A percentile compares a stretch with the other conserved stretches of the same genome.
phyloP scores from a whole-genome alignment of 1,140 invertebrate genomes.

The Lasioglossum albipes region DNA sequence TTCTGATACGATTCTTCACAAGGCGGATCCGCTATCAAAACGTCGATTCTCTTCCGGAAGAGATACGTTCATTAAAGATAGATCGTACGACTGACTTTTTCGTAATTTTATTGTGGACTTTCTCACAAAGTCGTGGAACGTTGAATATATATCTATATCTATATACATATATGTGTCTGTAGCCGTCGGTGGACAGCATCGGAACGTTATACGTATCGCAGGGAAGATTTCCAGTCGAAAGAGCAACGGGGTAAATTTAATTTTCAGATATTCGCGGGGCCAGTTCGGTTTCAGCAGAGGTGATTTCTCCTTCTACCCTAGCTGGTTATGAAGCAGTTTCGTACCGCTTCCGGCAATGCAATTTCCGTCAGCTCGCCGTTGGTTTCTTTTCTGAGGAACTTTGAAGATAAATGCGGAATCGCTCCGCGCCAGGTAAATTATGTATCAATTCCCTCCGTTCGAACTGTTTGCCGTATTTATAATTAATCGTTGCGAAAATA shows the following conservation, averaged over 20 bases:
- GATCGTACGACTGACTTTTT: constrained; percentile 29
- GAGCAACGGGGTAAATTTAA: constrained; percentile 38
- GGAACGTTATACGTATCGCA: neutral
- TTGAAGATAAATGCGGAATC: constrained; percentile 9
- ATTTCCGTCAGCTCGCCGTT: constrained; percentile 12
- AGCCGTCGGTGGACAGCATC: neutral
- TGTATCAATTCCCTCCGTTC: neutral
- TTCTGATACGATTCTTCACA: constrained; percentile 8
- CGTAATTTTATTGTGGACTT: constrained; percentile 39
- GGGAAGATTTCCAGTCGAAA: constrained; percentile 12
- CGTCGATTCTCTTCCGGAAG: constrained; percentile 15
- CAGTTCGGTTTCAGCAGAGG: constrained; percentile 24
- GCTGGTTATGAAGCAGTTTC: constrained; percentile 29
- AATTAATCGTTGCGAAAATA: neutral
- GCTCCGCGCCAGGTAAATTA: neutral
- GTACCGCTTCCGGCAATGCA: constrained; percentile 20
- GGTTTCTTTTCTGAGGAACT: constrained; percentile 3
- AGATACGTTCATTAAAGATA: constrained; percentile 10
- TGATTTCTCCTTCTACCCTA: constrained; percentile 13
- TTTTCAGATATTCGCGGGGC: constrained; percentile 23
- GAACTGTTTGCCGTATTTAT: too few species aligned
- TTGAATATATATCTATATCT: constrained; percentile 4
- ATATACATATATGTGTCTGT: too few species aligned
- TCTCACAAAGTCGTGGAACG: constrained; percentile 7
- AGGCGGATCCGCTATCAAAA: neutral